Conservation (phyloP, 2,113 vertebrate genomes). For the Sarotherodon lohbergeri region DNA sequence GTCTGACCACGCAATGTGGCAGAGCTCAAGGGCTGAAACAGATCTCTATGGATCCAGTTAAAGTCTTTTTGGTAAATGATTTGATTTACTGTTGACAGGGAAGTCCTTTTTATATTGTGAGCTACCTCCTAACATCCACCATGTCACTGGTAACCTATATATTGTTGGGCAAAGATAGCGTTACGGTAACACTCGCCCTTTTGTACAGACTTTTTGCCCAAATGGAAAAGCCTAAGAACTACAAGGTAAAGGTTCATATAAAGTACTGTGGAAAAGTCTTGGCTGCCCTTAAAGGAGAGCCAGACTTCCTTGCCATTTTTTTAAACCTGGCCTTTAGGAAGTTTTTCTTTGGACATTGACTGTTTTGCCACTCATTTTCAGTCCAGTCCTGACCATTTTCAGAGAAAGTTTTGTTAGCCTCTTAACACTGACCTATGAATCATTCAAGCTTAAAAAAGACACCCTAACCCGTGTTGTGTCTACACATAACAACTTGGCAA, state of each 20-base stretch:
- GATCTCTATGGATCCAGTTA: background rate
- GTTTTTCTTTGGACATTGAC: background rate
- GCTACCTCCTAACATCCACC: background rate
- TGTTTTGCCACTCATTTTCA: background rate
- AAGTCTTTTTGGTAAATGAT: background rate
- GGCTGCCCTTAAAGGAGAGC: accelerated
- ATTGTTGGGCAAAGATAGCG: background rate
- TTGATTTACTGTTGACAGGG: background rate
- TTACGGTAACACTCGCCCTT: background rate
- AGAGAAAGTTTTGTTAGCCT: background rate
- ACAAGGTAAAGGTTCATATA: background rate
- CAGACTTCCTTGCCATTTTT: background rate
- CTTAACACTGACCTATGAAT: background rate
- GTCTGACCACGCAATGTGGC: background rate
- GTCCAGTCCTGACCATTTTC: background rate
- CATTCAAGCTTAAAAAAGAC: background rate
- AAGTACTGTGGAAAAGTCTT: background rate
- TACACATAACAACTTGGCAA: background rate
- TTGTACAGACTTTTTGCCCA: background rate
- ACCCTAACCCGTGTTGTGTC: background rate
- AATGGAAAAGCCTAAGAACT: background rate
- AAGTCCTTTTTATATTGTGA: background rate
- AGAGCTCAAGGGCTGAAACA: background rate
- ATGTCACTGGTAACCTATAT: background rate
- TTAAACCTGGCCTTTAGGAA: background rate